Evolutionary conservation across 2,113 vertebrate species (phyloP).

Genomic region (Phrynosoma blainvillii): DNA sequence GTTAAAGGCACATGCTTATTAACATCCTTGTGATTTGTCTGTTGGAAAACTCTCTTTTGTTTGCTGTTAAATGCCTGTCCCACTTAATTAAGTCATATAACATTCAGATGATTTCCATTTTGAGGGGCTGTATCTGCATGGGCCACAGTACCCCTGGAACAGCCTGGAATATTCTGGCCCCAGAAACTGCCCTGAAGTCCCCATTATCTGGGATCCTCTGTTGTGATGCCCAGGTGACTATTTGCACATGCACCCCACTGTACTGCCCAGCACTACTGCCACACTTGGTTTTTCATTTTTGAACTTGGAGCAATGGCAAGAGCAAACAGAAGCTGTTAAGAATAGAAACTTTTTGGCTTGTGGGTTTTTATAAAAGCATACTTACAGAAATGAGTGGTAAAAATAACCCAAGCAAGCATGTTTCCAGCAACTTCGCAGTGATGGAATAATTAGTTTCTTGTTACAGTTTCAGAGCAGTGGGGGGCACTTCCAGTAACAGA

Average conservation of each 20-base stretch:
- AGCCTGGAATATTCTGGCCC: too few relatives aligned
- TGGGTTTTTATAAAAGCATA: background rate
- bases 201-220: too few relatives aligned
- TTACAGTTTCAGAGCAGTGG: background rate
- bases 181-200: too few relatives aligned
- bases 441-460: conserved; percentile 16
- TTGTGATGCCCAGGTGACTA: too few relatives aligned
- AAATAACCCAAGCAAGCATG: background rate
- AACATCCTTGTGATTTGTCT: too few relatives aligned
- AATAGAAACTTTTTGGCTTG: background rate
- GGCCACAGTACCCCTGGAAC: background rate
- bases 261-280: too few relatives aligned
- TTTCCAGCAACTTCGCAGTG: background rate
- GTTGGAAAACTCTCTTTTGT: too few relatives aligned
- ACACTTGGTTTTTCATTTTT: background rate
- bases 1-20: too few relatives aligned
- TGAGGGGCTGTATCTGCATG: too few relatives aligned
- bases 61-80: too few relatives aligned
- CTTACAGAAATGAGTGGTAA: background rate
- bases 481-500: background rate
- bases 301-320: background rate
- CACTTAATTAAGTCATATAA: background rate
- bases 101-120: background rate
- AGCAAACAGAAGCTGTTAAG: background rate
- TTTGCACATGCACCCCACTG: too few relatives aligned